A percentile compares a stretch with the other conserved stretches of the same genome.
These are phyloP conservation scores for Epizoanthus illoricatus DNA, from an alignment of 92 coral and sea anemone genomes.

Conservation along the genomic window DNA sequence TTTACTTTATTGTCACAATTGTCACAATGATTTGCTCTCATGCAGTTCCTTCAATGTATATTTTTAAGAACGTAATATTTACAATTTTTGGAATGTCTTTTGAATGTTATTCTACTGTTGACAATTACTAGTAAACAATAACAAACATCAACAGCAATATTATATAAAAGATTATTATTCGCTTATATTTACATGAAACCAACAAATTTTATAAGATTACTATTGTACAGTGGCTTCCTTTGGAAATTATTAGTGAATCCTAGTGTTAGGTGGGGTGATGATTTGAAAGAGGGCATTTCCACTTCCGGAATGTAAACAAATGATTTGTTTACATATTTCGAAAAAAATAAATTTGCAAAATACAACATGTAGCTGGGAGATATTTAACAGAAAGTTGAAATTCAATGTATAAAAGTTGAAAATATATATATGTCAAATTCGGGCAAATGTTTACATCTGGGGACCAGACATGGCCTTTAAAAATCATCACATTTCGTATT, in stretches of 20 bases:
- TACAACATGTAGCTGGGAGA: conserved; percentile 5
- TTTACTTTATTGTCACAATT: conserved; percentile 1
- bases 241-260: conserved; percentile 2
- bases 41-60: conserved; percentile 3
- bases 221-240: conserved; percentile 4
- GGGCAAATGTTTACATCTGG: conserved; percentile 5
- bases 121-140: conserved; percentile 1
- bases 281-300: conserved; percentile 4
- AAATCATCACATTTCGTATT: conserved; percentile 2
- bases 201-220: conserved; percentile 1
- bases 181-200: conserved; percentile 2
- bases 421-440: conserved; percentile 1
- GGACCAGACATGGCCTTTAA: conserved; percentile 5
- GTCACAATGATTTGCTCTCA: conserved; percentile 4
- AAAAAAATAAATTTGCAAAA: conserved; percentile 1
- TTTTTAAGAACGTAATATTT: conserved; percentile 1
- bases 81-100: conserved; percentile 2
- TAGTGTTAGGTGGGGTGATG: conserved; percentile 5
- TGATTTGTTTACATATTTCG: conserved; percentile 2
- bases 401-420: conserved; percentile 1
- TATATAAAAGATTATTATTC: conserved; percentile 1
- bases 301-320: conserved; percentile 3
- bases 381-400: conserved; percentile 1
- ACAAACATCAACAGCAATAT: conserved; percentile 2
- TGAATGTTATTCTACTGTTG: conserved; percentile 2